phyloP scores from a whole-genome alignment of 2,888 invertebrate species.

The Ariolimax columbianus region DNA sequence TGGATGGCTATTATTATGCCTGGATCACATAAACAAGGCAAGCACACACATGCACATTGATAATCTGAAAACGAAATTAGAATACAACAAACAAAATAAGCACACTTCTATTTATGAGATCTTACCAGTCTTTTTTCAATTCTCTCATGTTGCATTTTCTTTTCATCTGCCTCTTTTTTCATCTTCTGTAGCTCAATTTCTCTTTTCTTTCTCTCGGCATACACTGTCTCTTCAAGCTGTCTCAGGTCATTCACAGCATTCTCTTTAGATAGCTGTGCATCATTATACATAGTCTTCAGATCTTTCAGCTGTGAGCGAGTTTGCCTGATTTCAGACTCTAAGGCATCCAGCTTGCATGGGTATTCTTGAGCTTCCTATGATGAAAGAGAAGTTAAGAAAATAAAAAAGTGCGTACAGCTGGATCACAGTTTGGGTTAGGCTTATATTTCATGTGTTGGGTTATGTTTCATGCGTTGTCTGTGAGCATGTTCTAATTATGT shows the following conservation, averaged over 20 bases:
- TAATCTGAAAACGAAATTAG: no score
- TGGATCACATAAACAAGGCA: no score
- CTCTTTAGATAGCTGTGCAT: slow-evolving; percentile 76
- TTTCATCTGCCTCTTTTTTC: slow-evolving; percentile 79
- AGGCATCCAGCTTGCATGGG: slow-evolving; percentile 74
- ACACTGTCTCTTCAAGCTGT: slow-evolving; percentile 76
- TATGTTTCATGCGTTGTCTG: no score
- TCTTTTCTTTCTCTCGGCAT: slow-evolving; percentile 75
- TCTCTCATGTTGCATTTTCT: slow-evolving; percentile 78
- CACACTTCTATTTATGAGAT: no score
- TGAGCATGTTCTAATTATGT: no score
- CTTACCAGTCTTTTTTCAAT: slow-evolving; percentile 68
- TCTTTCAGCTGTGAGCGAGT: slow-evolving; percentile 73
- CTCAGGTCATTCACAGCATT: slow-evolving; percentile 74
- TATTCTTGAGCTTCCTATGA: slow-evolving; percentile 75
- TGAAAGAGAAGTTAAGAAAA: neutral
- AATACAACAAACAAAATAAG: no score
- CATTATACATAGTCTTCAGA: slow-evolving; percentile 75
- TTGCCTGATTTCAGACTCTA: slow-evolving; percentile 76
- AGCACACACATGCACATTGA: no score
- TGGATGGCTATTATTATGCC: no score
- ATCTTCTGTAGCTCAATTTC: slow-evolving; percentile 77
- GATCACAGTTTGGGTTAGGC: no score
- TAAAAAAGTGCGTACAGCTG: no score
- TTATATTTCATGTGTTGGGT: no score